Evolutionary conservation across 1,140 invertebrate species (phyloP).

Genomic region (Lysiphlebus fabarum): DNA sequence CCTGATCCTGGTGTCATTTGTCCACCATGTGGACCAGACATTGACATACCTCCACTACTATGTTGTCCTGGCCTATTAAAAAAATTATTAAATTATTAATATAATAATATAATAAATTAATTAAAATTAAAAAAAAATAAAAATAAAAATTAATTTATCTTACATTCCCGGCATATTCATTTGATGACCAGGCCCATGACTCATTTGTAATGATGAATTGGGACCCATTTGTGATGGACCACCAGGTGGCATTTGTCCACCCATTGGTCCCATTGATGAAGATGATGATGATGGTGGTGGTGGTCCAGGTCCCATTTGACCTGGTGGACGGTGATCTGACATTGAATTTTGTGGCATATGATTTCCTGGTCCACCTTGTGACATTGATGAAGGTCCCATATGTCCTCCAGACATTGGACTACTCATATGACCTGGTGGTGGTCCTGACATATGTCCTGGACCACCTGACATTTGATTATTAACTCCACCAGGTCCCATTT

Average conservation of each 20-base stretch:
- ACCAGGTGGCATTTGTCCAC: constrained; percentile 4
- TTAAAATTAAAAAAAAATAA: too few species aligned
- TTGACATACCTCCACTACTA: too few species aligned
- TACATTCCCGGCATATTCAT: constrained; percentile 31
- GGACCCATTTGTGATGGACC: constrained; percentile 4
- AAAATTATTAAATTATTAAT: too few species aligned
- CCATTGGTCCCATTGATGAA: background rate
- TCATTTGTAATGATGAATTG: constrained; percentile 22
- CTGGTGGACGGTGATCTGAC: constrained; percentile 29
- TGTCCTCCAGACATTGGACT: constrained; percentile 4
- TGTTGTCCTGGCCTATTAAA: constrained; percentile 24
- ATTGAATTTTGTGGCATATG: constrained; percentile 28
- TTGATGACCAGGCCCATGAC: constrained; percentile 21
- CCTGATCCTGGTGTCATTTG: constrained; percentile 15
- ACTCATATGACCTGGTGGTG: constrained; percentile 25
- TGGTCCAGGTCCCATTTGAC: constrained; percentile 9
- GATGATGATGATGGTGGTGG: too few species aligned
- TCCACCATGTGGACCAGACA: constrained; percentile 24
- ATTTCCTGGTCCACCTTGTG: constrained; percentile 25
- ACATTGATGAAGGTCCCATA: constrained; percentile 33
- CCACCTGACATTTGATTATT: constrained; percentile 24
- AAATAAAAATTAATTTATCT: too few species aligned
- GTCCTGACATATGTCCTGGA: constrained; percentile 35
- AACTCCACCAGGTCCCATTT: constrained; percentile 29
- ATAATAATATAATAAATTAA: too few species aligned